Conservation (phyloP, 2,113 vertebrate species). For the Leucopsar rothschildi region DNA sequence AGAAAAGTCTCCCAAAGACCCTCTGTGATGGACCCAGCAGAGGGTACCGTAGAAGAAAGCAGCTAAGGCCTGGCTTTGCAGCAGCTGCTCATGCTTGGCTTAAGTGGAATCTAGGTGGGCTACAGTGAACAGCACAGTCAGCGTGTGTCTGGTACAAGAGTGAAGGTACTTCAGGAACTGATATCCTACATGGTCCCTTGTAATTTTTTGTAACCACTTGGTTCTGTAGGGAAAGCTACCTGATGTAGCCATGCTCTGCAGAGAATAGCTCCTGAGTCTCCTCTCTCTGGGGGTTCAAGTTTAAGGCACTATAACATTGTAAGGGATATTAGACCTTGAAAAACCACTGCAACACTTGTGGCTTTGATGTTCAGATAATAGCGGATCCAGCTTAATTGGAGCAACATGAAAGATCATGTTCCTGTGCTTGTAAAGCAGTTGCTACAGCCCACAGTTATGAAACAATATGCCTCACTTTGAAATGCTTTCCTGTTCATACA, state of each 20-base stretch:
- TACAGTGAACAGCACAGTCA: not conserved
- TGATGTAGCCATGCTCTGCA: fast-evolving
- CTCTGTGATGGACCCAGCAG: not conserved
- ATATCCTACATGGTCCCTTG: not conserved
- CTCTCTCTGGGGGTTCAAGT: not conserved
- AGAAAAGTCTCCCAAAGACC: not conserved
- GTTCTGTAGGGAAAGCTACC: not conserved
- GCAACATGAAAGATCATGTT: conserved; percentile 8
- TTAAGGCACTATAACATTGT: not conserved
- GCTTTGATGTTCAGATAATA: conserved; percentile 37
- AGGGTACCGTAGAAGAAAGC: not conserved
- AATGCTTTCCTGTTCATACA: conserved; percentile 11
- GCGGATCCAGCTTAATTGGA: not conserved
- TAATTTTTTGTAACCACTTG: not conserved
- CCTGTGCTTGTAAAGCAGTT: not conserved
- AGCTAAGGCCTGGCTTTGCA: not conserved
- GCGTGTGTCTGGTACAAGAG: not conserved
- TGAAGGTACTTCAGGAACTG: not conserved
- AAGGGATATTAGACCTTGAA: not conserved
- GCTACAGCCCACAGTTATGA: not conserved
- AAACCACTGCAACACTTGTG: not conserved
- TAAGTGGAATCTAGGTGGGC: fast-evolving
- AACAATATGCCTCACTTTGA: not conserved
- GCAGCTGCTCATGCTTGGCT: not conserved
- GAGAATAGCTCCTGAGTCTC: not conserved